Evolutionary conservation across 2,888 invertebrate genomes (phyloP).

Genomic region (Napeogenes inachia): DNA sequence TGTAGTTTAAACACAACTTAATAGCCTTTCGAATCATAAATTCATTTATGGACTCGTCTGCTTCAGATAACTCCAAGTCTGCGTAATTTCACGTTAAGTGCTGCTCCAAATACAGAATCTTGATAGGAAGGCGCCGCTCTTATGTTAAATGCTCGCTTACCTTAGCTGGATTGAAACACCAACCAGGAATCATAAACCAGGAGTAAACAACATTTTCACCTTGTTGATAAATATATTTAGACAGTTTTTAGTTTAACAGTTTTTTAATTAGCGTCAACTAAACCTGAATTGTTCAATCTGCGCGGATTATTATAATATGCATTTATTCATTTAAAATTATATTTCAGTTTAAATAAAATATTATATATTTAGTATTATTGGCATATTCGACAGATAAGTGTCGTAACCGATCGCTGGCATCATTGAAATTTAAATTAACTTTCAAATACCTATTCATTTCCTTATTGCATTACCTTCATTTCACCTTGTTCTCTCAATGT

Average conservation of each 20-base stretch:
- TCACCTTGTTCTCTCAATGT: constrained; percentile 9
- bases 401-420: too few relatives aligned
- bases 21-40: constrained; percentile 27
- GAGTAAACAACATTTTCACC: neutral
- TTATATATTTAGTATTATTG: neutral
- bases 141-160: constrained; percentile 11
- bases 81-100: constrained; percentile 53
- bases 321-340: neutral
- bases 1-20: constrained; percentile 12
- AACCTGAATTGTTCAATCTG: too few relatives aligned
- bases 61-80: constrained; percentile 40
- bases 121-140: constrained; percentile 24
- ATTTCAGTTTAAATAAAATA: neutral
- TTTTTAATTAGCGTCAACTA: too few relatives aligned
- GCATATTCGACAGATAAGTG: too few relatives aligned
- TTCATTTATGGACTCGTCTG: constrained; percentile 33
- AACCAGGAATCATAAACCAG: neutral
- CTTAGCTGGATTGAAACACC: neutral
- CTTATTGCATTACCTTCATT: constrained; percentile 16
- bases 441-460: constrained; percentile 17
- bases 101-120: constrained; percentile 44
- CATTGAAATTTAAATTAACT: constrained; percentile 11
- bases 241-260: too few relatives aligned
- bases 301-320: too few relatives aligned
- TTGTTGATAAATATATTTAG: neutral